These are phyloP conservation scores for Centropus unirufus DNA, from an alignment of 2,113 vertebrate species.

Conservation along the genomic window DNA sequence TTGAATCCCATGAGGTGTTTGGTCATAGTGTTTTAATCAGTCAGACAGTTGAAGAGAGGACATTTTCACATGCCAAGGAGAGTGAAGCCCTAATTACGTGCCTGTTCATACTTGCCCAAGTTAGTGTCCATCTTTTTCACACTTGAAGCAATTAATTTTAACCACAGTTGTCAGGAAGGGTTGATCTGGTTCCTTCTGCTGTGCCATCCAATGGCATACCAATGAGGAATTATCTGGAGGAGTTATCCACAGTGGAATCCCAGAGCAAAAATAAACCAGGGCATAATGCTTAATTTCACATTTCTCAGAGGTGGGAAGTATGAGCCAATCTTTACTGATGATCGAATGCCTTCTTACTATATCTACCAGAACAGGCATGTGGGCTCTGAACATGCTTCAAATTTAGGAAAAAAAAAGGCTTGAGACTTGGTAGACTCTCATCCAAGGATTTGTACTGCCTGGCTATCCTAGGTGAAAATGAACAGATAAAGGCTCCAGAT, in stretches of 20 bases:
- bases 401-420: background rate
- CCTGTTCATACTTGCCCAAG: background rate
- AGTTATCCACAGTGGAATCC: background rate
- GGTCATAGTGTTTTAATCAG: background rate
- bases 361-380: background rate
- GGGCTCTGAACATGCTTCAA: background rate
- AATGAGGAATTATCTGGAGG: background rate
- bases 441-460: background rate
- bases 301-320: background rate
- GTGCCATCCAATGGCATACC: background rate
- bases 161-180: background rate
- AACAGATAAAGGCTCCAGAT: background rate
- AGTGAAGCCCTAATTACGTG: background rate
- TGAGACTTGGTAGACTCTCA: background rate
- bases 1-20: background rate
- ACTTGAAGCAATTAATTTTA: background rate
- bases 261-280: background rate
- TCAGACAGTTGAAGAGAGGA: background rate
- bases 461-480: background rate
- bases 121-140: background rate
- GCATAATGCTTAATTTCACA: background rate
- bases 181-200: background rate
- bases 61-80: background rate
- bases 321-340: background rate
- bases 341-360: background rate